Conservation (phyloP, 1,140 invertebrate species). For the Micrasema longulum region DNA sequence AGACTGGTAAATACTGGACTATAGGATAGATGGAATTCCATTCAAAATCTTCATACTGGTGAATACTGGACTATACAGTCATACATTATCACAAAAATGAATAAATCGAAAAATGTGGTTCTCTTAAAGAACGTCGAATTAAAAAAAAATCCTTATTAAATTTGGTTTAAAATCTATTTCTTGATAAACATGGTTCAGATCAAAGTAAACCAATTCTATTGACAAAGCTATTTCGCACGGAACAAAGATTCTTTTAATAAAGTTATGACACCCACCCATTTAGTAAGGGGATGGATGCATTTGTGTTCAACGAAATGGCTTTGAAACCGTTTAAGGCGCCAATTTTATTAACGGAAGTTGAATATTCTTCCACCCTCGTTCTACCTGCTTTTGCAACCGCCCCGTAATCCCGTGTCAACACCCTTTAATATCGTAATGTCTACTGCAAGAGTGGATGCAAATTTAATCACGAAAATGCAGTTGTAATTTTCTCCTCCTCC, state of each 20-base stretch:
- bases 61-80: no score
- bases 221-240: no score
- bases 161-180: no score
- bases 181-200: no score
- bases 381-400: neutral
- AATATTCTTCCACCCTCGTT: neutral
- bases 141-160: no score
- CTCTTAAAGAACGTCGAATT: no score
- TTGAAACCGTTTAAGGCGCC: constrained; percentile 15
- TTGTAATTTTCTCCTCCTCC: constrained; percentile 15
- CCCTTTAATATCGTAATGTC: constrained; percentile 28
- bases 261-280: neutral
- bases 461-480: constrained; percentile 29
- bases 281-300: neutral
- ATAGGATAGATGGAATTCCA: no score
- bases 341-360: constrained; percentile 15
- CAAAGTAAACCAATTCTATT: no score
- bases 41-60: no score
- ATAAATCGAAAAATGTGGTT: no score
- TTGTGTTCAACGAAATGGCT: neutral
- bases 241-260: neutral
- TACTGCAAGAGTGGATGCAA: constrained; percentile 26
- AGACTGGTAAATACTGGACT: no score
- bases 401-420: constrained; percentile 12
- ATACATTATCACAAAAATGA: no score